A percentile compares a stretch with the other conserved stretches of the same genome.
phyloP scores from a whole-genome alignment of 2,888 invertebrate species.

The Priocnemis perturbator region DNA sequence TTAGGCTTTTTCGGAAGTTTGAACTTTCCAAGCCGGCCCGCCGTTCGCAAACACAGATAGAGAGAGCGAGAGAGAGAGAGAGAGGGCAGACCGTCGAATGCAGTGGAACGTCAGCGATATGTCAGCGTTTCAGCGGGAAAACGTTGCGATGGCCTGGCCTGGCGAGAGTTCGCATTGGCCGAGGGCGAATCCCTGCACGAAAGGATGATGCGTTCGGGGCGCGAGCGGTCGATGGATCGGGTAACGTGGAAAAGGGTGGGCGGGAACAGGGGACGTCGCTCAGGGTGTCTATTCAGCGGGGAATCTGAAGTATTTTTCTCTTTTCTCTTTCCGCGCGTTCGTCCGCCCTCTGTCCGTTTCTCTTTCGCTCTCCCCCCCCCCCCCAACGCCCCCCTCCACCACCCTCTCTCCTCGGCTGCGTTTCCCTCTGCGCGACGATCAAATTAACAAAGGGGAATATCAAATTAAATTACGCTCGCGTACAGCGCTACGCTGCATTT shows the following conservation, averaged over 20 bases:
- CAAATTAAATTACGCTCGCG: slow-evolving; percentile 64
- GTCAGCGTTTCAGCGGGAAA: slow-evolving; percentile 46
- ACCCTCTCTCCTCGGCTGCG: slow-evolving; percentile 12
- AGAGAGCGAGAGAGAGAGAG: too few species aligned
- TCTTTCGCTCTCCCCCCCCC: slow-evolving; percentile 4
- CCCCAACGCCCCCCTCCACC: neutral
- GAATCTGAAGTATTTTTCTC: slow-evolving; percentile 68
- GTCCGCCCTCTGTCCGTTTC: slow-evolving; percentile 11
- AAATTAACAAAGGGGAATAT: slow-evolving; percentile 67
- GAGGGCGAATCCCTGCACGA: slow-evolving; percentile 17
- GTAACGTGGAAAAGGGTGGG: neutral
- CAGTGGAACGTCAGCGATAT: slow-evolving; percentile 52
- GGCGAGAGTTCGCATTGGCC: slow-evolving; percentile 3
- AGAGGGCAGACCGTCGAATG: slow-evolving; percentile 26
- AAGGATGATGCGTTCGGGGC: slow-evolving; percentile 44
- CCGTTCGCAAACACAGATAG: too few species aligned
- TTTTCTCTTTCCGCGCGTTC: slow-evolving; percentile 10
- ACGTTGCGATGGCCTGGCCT: slow-evolving; percentile 40
- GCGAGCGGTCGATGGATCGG: slow-evolving; percentile 1
- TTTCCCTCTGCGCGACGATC: slow-evolving; percentile 37
- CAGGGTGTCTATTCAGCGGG: slow-evolving; percentile 28
- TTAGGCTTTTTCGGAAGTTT: too few species aligned
- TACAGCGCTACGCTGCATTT: slow-evolving; percentile 38
- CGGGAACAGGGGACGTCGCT: slow-evolving; percentile 1
- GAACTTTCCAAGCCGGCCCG: too few species aligned